phyloP scores from a whole-genome alignment of 2,113 vertebrate genomes.

The Ploceus nigricollis region DNA sequence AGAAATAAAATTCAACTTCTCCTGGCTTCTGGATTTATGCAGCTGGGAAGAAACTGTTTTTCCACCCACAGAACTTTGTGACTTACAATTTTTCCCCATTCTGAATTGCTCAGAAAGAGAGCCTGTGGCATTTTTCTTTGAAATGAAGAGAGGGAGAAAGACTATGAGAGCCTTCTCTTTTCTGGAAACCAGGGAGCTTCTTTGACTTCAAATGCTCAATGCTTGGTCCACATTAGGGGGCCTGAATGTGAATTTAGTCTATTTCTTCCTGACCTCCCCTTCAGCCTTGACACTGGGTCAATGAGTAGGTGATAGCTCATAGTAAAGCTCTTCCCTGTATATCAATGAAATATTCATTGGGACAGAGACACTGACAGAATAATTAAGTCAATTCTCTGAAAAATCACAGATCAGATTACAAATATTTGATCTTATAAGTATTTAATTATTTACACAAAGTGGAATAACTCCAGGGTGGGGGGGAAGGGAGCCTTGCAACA shows the following conservation, averaged over 20 bases:
- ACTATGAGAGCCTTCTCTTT: neutral
- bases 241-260: neutral
- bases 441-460: neutral
- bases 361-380: neutral
- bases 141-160: neutral
- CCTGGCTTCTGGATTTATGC: neutral
- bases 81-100: neutral
- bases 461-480: neutral
- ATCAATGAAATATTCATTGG: neutral
- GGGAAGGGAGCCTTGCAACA: neutral
- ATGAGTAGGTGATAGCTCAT: neutral
- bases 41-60: neutral
- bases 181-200: neutral
- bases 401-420: neutral
- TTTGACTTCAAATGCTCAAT: neutral
- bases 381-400: neutral
- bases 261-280: neutral
- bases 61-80: neutral
- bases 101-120: neutral
- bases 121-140: neutral
- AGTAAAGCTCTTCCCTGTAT: neutral
- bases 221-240: rapidly evolving
- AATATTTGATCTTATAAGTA: neutral
- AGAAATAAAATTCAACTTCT: neutral
- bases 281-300: neutral